Evolutionary conservation across 2,797 vertebrate genomes (phyloP), one percentile per base, ranked within the genome.

Genomic region (Liasis olivaceus): DNA sequence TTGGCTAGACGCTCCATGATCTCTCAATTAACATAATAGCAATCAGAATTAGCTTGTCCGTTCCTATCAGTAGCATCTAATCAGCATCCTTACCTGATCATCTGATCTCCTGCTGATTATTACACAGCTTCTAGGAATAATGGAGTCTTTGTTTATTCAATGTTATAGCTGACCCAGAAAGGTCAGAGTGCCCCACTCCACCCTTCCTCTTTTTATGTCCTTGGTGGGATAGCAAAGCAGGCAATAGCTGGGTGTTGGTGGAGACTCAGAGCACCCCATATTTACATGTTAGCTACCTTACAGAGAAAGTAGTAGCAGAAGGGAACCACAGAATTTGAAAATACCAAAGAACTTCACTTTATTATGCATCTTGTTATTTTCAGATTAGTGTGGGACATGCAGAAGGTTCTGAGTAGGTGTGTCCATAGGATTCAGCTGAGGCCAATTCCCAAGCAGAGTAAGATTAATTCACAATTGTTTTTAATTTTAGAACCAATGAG

Each of bases 31-130:
- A 93, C 93, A 24, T 81, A 89, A 26, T 93, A 95, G 96, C 94
- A 94, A 94, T 97, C 94, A 93, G 93, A 97, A 94, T 92, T 89
- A 92, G 93, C 89, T 94, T 64, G 20, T 89, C 94, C 88, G 60
- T 85, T 84, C 85, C 93, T 95, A 95, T 96, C 93, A 92, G 93
- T 94, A 97, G 89, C 92, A 97, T 97, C 97, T 95, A 87, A 66
- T 95, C 95, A 94, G 90, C 69, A 89, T 77, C 93, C 94, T 95
- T 95, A 94, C 94, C 97, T 96, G 96, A 96, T 97, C 95, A 93
- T 89, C n/a, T 90, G 89, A 97, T 97, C 97, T 96, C 94, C 64
- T 91, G 62, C 94, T 97, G 97, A 97, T 94, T 93, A 94, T 95
- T 0, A 0, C 94, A 93, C 92, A 90, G 93, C 2, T 54, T 85